phyloP scores from a whole-genome alignment of 92 coral and sea anemone species.

The Galaxea fascicularis region DNA sequence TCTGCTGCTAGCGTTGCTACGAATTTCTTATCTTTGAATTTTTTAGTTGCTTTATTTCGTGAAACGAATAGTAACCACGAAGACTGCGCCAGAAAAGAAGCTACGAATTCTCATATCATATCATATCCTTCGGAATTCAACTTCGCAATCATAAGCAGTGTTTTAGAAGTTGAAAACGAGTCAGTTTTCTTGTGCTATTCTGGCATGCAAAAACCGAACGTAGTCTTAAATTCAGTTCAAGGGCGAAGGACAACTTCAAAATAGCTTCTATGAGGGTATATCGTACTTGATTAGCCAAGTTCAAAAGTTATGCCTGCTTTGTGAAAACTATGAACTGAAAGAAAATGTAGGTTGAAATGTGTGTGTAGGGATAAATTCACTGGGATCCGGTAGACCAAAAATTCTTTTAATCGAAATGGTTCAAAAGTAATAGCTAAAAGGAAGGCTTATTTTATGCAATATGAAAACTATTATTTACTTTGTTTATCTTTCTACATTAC shows the following conservation, averaged over 20 bases:
- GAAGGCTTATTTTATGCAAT: conserved; percentile 1
- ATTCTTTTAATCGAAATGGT: background rate
- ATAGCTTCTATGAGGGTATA: conserved; percentile 2
- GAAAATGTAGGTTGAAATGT: background rate
- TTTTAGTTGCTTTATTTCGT: conserved; percentile 12
- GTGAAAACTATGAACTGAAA: background rate
- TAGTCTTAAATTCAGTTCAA: background rate
- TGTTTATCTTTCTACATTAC: conserved; percentile 29
- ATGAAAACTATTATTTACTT: conserved; percentile 30
- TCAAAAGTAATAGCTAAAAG: background rate
- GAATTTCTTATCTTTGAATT: conserved; percentile 33
- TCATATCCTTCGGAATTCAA: background rate
- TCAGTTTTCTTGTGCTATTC: background rate
- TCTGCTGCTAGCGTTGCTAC: conserved; percentile 52
- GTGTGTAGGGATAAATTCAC: background rate
- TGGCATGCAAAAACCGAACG: background rate
- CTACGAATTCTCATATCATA: background rate
- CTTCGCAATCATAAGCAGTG: background rate
- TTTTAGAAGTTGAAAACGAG: background rate
- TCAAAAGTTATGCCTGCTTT: background rate
- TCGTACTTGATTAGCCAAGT: background rate
- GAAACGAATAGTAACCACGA: conserved; percentile 5
- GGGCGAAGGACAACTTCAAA: conserved; percentile 23
- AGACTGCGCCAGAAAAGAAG: background rate
- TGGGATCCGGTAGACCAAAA: no score